These are phyloP conservation scores for Achlya flavicornis DNA, from an alignment of 2,888 invertebrate genomes.

Conservation along the genomic window DNA sequence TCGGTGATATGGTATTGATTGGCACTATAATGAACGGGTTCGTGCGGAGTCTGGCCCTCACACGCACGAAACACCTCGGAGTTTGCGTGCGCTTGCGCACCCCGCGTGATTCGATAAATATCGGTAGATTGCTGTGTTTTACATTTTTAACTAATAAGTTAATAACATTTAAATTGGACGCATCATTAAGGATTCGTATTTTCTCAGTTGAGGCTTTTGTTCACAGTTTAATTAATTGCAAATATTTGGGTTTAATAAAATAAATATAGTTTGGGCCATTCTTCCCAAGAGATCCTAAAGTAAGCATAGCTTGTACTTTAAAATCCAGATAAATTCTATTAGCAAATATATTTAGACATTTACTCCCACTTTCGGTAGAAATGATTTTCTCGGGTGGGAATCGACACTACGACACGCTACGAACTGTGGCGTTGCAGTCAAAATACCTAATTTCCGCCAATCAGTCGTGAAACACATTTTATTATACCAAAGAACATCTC, in stretches of 20 bases:
- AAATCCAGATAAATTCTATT: too few species aligned
- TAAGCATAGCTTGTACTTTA: too few species aligned
- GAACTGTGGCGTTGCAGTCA: too few species aligned
- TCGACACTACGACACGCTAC: too few species aligned
- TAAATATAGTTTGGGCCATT: neutral
- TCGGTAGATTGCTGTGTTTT: constrained; percentile 23
- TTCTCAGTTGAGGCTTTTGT: neutral
- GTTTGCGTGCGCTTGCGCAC: constrained; percentile 46
- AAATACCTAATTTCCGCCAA: too few species aligned
- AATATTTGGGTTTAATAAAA: too few species aligned
- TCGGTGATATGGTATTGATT: constrained; percentile 61
- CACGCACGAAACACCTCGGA: constrained; percentile 30
- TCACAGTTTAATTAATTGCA: neutral
- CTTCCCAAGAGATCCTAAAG: too few species aligned
- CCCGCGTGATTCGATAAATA: constrained; percentile 45
- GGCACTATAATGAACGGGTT: constrained; percentile 69
- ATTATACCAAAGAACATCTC: too few species aligned
- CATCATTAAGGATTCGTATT: neutral
- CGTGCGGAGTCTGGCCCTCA: constrained; percentile 52
- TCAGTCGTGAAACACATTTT: too few species aligned
- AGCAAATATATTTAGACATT: too few species aligned
- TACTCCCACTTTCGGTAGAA: too few species aligned
- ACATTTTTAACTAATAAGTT: constrained; percentile 30
- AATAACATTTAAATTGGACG: neutral
- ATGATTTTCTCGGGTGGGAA: too few species aligned